These are phyloP conservation scores for Melipona beecheii DNA, from an alignment of 2,888 invertebrate genomes.

Conservation along the genomic window DNA sequence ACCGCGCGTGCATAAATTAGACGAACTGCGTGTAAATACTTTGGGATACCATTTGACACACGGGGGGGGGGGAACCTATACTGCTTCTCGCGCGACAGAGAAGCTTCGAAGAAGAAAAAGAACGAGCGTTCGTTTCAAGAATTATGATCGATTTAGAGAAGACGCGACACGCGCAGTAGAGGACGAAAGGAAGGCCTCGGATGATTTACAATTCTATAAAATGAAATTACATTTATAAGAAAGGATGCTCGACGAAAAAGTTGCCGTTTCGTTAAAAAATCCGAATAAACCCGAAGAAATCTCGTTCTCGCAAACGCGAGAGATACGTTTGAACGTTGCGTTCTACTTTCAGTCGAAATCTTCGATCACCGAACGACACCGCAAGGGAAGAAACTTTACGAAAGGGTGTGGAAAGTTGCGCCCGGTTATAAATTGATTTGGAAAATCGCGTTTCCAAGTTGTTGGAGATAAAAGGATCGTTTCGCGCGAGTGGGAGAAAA, in stretches of 20 bases:
- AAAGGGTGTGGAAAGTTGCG: constrained; percentile 21
- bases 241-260: too few relatives aligned
- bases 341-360: neutral
- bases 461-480: constrained; percentile 41
- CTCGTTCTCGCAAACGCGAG: neutral
- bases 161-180: too few relatives aligned
- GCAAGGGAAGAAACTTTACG: neutral
- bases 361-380: neutral
- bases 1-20: constrained; percentile 22
- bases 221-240: too few relatives aligned
- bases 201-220: too few relatives aligned
- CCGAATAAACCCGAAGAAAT: neutral
- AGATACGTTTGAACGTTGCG: neutral
- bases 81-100: neutral
- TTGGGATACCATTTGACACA: constrained; percentile 3
- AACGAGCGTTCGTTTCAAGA: neutral
- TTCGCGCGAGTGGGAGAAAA: constrained; percentile 12
- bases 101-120: too few relatives aligned
- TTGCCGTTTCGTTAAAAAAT: too few relatives aligned
- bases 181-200: too few relatives aligned
- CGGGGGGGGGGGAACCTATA: too few relatives aligned
- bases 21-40: constrained; percentile 44
- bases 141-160: too few relatives aligned
- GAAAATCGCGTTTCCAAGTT: constrained; percentile 61
- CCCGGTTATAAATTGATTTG: constrained; percentile 72